Evolutionary conservation across 2,888 invertebrate genomes (phyloP), one percentile per base, ranked within the genome.

Genomic region (Drosophila mercatorum): DNA sequence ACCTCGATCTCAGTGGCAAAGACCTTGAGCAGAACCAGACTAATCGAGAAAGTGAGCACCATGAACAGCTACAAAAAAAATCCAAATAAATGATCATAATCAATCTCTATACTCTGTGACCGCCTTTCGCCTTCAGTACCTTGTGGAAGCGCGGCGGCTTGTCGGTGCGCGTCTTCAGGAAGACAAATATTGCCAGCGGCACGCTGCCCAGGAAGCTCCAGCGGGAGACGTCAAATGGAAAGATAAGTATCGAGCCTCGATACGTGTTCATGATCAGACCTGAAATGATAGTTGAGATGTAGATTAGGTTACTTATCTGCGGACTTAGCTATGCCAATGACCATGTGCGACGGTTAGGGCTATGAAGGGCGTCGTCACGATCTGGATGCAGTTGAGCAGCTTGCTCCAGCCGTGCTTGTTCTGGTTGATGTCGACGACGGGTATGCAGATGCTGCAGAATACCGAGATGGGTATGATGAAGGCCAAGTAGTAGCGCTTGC

Each of bases 381-480:
- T 65, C 58, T 91, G 90, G 5, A 83, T 38, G 22, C 83, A 89
- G 46, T 90, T 91, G 43, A 90, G 74, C 17, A 91, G 36, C 70
- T 91, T 91, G 38, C 84, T 86, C 91, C 91, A 91, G 2, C 91
- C 91, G 53, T 91, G 89, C 40, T 80, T 81, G 8, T 80, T 78
- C 52, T 43, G 31, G 26, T n/a, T 81, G 79, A 57, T 83, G 43
- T 91, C 81, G 12, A 90, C 86, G 12, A 72, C 52, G 1, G 91
- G 91, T n/a, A 91, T 78, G 1, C 83, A 61, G 0, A 86, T 3
- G 0, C 47, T 46, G 28, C 88, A 58, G 0, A 78, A 0, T 3
- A 89, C 28, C 0, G 66, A 65, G 7, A 89, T 49, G 0, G 91
- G 91, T 0, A 72, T 51, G 10, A 72, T 64, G 2, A 81, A 0